Base-by-base conservation (phyloP, 2,797 vertebrate genomes). In the Crenichthys baileyi region DNA sequence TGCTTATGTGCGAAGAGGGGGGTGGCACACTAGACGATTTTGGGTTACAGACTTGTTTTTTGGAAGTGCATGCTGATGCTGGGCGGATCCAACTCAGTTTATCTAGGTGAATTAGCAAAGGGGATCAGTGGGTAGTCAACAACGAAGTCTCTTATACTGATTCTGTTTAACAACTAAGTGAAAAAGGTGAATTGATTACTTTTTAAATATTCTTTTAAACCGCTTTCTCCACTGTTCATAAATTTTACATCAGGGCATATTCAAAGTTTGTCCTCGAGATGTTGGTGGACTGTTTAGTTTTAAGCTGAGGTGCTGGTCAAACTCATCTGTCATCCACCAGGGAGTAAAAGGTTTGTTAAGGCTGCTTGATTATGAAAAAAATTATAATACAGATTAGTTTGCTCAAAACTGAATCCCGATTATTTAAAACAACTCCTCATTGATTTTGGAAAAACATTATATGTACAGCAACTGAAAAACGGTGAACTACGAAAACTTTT, bases 21-120 rank as follows among this genome's bases (percentile, higher is more conserved):
- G 72, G 72, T 73, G 72, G 55, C 53, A 31, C 72, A 60, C 20
- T 18, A 1, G n/a, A 39, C 22, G 72, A 74, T 75, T 50, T 50
- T 44, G 8, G 12, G 41, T 29, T 61, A 15, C 56, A 7, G n/a
- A 20, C 22, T 74, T 74, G 2, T 75, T 24, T 44, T 15, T 44
- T 55, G 58, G 26, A 60, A 13, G 31, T 24, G 31, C 26, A 50
- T 48, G n/a, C 22, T 24, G n/a, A 50, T 15, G 26, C 73, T 11
- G n/a, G 8, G 39, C 36, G 60, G n/a, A 60, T 46, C 24, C 41
- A 44, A 12, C n/a, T 61, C 41, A 22, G 39, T 50, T 48, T 58
- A 46, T 48, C 41, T 22, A 24, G 11, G 18, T 24, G 44, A 75
- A 61, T 56, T n/a, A 60, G 24, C 26, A 56, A 55, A 60, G 51